phyloP scores from a whole-genome alignment of 2,113 vertebrate genomes.

The Sceloporus tristichus region DNA sequence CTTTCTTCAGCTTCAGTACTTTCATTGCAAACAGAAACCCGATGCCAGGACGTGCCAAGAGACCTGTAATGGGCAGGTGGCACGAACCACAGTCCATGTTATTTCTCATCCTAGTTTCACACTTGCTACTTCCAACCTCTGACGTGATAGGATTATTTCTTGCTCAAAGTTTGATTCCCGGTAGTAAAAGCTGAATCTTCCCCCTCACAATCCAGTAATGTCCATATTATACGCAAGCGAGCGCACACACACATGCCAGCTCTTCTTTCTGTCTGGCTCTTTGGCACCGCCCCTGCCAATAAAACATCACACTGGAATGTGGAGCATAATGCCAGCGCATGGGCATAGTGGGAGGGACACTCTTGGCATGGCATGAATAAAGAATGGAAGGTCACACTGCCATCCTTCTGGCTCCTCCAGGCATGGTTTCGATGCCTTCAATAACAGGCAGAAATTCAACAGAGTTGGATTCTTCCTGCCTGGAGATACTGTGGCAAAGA shows the following conservation, averaged over 20 bases:
- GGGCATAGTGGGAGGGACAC: neutral
- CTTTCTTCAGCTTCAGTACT: neutral
- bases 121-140: neutral
- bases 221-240: no score
- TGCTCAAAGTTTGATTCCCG: neutral
- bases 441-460: neutral
- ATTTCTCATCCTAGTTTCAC: neutral
- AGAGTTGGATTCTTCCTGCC: no score
- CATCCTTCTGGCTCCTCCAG: neutral
- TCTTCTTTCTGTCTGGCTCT: no score
- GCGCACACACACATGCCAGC: neutral
- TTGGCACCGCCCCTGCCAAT: neutral
- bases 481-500: no score
- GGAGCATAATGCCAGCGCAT: neutral
- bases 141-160: neutral
- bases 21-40: slow-evolving; percentile 28
- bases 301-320: neutral
- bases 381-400: neutral
- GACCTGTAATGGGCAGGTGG: slow-evolving; percentile 29
- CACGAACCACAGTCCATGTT: no score
- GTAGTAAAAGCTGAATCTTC: neutral
- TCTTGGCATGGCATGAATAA: neutral
- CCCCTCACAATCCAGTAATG: neutral
- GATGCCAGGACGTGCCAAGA: slow-evolving; percentile 38
- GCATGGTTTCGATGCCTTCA: neutral